Evolutionary conservation across 2,797 vertebrate species (phyloP).

Genomic region (Diplodus sargus): DNA sequence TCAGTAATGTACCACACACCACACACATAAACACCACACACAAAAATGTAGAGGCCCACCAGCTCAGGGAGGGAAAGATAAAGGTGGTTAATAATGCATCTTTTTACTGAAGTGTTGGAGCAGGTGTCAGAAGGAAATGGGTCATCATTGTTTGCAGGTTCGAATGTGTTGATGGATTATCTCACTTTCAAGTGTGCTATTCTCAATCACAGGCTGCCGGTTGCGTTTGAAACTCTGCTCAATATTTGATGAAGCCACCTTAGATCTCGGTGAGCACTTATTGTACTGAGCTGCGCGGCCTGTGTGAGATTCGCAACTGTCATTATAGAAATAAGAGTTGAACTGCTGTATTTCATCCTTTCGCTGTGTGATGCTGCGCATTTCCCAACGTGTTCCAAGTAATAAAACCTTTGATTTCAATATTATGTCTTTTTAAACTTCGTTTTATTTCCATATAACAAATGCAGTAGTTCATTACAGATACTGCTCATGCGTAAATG

Average conservation of each 20-base stretch:
- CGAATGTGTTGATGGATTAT: constrained; percentile 69
- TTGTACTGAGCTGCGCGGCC: constrained; percentile 49
- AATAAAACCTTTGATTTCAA: constrained; percentile 27
- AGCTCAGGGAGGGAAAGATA: constrained; percentile 41
- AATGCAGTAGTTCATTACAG: too few species aligned
- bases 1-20: not conserved
- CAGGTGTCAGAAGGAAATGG: constrained; percentile 62
- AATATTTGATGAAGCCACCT: constrained; percentile 74
- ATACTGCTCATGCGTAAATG: too few species aligned
- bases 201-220: constrained; percentile 66
- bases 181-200: constrained; percentile 60
- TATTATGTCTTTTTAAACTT: too few species aligned
- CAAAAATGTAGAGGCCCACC: constrained; percentile 6
- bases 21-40: not conserved
- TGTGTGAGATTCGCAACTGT: constrained; percentile 38
- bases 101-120: constrained; percentile 56
- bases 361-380: constrained; percentile 7
- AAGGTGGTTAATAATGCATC: constrained; percentile 68
- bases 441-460: too few species aligned
- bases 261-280: constrained; percentile 56
- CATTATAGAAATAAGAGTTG: constrained; percentile 29
- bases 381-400: constrained; percentile 17
- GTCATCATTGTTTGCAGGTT: constrained; percentile 61
- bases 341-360: constrained; percentile 6
- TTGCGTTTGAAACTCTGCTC: constrained; percentile 56